A percentile compares a stretch with the other conserved stretches of the same genome.
Conservation (phyloP, 1,140 invertebrate species). For the Cydia amplana region DNA sequence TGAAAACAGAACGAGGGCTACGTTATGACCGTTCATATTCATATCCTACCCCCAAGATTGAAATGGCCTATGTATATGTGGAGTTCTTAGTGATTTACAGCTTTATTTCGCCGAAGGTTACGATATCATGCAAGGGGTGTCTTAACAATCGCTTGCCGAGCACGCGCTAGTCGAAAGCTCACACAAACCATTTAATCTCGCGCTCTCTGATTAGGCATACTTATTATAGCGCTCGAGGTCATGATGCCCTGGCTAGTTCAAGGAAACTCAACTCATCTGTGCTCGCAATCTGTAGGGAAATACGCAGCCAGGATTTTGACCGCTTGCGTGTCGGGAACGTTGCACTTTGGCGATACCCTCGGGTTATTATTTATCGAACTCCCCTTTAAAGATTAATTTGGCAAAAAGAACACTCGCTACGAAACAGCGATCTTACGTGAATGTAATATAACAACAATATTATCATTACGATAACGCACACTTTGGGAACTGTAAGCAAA, state of each 20-base stretch:
- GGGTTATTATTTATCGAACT: constrained; percentile 56
- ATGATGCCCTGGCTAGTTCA: not conserved
- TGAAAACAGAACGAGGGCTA: constrained; percentile 42
- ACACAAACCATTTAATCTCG: not conserved
- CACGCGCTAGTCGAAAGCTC: not conserved
- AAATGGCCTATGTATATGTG: not conserved
- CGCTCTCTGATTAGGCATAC: not conserved
- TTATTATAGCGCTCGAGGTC: not conserved
- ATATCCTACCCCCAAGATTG: constrained; percentile 31
- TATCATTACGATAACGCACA: constrained; percentile 7
- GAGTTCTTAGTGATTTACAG: not conserved
- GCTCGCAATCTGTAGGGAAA: not conserved
- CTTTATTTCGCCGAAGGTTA: not conserved
- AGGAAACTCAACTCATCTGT: not conserved
- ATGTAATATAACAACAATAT: constrained; percentile 6
- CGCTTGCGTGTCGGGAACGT: constrained; percentile 59
- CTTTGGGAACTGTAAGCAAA: not conserved
- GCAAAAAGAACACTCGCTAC: not conserved
- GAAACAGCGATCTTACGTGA: constrained; percentile 14
- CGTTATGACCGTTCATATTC: constrained; percentile 41
- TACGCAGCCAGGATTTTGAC: constrained; percentile 51
- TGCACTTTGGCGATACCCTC: constrained; percentile 56
- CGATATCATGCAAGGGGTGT: constrained; percentile 2
- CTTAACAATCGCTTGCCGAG: not conserved
- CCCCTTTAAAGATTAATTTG: constrained; percentile 47